Evolutionary conservation across 2,113 vertebrate species (phyloP).

Genomic region (Brachyistius frenatus): DNA sequence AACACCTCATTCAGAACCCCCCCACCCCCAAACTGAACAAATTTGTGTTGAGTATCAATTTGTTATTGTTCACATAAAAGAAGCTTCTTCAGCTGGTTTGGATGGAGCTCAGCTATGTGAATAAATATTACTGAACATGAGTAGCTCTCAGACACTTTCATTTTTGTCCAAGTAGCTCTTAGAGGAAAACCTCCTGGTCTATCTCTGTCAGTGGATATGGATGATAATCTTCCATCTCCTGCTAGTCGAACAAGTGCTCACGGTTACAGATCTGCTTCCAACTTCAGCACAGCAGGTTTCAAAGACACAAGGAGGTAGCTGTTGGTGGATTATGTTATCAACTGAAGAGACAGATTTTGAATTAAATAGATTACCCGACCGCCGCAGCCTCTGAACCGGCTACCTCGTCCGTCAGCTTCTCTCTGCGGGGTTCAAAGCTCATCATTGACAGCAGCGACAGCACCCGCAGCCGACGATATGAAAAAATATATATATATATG

Average conservation of each 20-base stretch:
- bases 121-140: no score
- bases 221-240: background rate
- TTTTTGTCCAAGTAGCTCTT: no score
- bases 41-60: no score
- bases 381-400: constrained; percentile 38
- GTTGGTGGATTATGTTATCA: constrained; percentile 29
- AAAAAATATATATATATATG: no score
- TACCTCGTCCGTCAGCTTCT: constrained; percentile 27
- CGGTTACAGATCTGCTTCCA: background rate
- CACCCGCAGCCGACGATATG: background rate
- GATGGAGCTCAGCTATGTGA: no score
- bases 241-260: constrained; percentile 16
- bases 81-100: no score
- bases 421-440: constrained; percentile 39
- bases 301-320: constrained; percentile 30
- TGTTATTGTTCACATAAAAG: no score
- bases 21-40: no score
- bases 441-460: constrained; percentile 10
- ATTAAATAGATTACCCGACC: constrained; percentile 14
- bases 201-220: no score
- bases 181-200: no score
- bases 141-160: no score
- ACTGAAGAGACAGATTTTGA: constrained; percentile 2
- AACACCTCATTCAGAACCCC: no score
- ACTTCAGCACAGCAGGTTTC: constrained; percentile 39